Percentiles rank a stretch among this genome's conserved stretches.
Conservation (phyloP, 2,113 vertebrate species). For the Phrynosoma blainvillii region DNA sequence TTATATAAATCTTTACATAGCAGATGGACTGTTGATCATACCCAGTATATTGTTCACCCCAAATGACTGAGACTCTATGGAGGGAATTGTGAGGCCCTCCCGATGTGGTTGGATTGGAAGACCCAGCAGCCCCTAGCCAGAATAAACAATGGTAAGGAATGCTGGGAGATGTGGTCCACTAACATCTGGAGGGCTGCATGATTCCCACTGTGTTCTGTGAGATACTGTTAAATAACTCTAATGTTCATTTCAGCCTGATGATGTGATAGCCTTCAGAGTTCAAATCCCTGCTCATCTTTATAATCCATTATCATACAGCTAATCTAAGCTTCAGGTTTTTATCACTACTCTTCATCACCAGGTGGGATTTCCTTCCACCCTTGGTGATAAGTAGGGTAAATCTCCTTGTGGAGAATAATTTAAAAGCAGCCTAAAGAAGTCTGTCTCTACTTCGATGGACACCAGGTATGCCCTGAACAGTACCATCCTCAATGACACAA, state of each 20-base stretch:
- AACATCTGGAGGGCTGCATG: no score
- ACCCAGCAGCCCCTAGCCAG: no score
- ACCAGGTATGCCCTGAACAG: neutral
- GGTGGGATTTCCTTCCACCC: neutral
- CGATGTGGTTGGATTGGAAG: no score
- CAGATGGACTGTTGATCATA: no score
- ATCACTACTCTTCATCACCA: rapidly evolving
- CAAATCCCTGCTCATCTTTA: no score
- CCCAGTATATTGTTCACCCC: neutral
- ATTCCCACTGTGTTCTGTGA: no score
- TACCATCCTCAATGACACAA: neutral
- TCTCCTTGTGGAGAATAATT: neutral
- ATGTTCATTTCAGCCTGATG: neutral
- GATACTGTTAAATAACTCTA: neutral
- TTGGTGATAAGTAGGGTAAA: rapidly evolving
- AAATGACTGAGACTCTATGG: neutral
- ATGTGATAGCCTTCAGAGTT: no score
- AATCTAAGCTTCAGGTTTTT: neutral
- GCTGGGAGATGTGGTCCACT: no score
- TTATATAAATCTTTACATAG: no score
- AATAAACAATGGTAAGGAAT: no score
- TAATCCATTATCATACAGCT: neutral
- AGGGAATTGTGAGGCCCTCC: no score
- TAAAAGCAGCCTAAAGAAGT: neutral
- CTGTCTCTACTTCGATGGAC: neutral